Evolutionary conservation across 2,797 vertebrate species (phyloP).

Genomic region (Siniperca undulata): DNA sequence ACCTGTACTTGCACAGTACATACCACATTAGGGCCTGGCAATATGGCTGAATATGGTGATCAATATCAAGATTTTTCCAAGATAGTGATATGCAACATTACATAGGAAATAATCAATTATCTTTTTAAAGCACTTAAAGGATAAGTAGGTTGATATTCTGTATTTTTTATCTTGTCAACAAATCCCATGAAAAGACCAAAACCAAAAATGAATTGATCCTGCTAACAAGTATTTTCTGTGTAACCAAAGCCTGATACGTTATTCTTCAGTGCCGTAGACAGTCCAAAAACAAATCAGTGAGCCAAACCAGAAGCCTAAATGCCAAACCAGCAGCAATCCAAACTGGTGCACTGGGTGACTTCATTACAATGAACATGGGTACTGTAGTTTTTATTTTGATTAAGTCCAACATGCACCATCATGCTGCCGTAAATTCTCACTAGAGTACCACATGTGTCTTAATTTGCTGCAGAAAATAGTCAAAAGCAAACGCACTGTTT

Average conservation of each 20-base stretch:
- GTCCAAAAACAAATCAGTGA: not conserved
- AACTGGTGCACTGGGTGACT: not conserved
- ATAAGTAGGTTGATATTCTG: not conserved
- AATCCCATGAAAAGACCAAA: not conserved
- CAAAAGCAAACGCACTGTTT: not conserved
- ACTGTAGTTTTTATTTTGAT: not conserved
- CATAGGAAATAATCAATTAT: not conserved
- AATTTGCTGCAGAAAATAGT: not conserved
- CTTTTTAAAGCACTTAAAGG: not conserved
- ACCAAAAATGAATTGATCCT: not conserved
- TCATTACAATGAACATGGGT: not conserved
- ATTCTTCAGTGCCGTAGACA: not conserved
- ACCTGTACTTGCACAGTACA: not conserved
- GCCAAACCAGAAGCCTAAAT: conserved; percentile 5
- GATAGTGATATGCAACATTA: not conserved
- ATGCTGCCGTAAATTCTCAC: not conserved
- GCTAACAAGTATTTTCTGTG: not conserved
- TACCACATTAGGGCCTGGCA: not conserved
- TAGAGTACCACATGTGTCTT: not conserved
- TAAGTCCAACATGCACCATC: not conserved
- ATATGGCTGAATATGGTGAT: not conserved
- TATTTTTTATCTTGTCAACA: not conserved
- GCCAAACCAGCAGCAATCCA: not conserved
- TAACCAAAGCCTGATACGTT: not conserved
- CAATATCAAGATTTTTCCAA: not conserved